A percentile compares a stretch with the other conserved stretches of the same genome.
phyloP scores from a whole-genome alignment of 2,113 vertebrate species.

The Spea multiplicata region DNA sequence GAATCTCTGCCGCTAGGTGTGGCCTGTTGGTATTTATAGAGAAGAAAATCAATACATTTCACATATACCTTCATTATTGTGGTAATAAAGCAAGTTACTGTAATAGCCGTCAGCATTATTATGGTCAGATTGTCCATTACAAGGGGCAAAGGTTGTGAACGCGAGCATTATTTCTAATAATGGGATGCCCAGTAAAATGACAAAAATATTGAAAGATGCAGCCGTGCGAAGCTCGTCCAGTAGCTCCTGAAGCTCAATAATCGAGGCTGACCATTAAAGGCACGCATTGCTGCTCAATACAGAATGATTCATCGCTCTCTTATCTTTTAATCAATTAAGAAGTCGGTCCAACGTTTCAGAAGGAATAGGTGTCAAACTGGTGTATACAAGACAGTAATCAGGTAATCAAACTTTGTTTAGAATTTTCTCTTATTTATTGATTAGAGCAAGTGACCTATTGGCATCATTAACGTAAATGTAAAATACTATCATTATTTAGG shows the following conservation, averaged over 20 bases:
- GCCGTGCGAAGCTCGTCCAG: too few species aligned
- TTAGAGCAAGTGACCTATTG: neutral
- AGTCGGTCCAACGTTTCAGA: constrained; percentile 9
- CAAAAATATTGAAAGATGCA: neutral
- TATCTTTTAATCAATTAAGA: constrained; percentile 39
- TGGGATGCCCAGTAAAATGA: neutral
- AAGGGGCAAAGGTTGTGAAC: neutral
- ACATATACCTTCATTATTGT: constrained; percentile 1
- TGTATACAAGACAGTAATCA: constrained; percentile 32
- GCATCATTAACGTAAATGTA: neutral
- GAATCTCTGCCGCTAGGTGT: neutral
- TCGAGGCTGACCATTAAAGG: constrained; percentile 15
- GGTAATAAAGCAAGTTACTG: constrained; percentile 11
- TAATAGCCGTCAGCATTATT: neutral
- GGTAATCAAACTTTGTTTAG: constrained; percentile 7
- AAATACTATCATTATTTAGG: neutral
- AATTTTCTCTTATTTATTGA: neutral
- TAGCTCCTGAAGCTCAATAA: too few species aligned
- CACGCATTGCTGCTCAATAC: constrained; percentile 7
- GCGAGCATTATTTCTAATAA: neutral
- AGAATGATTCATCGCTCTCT: constrained; percentile 21
- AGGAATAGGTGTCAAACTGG: constrained; percentile 9
- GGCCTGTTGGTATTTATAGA: neutral
- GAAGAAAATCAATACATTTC: constrained; percentile 15
- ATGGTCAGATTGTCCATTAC: neutral